Evolutionary conservation across 1,140 invertebrate genomes (phyloP).

Genomic region (Tribolium madens): DNA sequence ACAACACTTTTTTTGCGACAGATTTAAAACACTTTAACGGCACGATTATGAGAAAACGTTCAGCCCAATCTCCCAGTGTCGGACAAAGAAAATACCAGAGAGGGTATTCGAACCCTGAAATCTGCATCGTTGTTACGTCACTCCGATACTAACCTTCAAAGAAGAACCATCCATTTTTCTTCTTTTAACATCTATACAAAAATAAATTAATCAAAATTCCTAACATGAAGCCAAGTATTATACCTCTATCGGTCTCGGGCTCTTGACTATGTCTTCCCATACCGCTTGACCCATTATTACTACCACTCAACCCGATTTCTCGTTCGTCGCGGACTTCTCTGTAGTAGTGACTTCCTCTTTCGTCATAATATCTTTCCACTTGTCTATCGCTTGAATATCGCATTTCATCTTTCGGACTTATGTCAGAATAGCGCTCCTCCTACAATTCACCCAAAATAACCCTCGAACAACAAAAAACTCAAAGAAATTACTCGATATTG

Average conservation of each 20-base stretch:
- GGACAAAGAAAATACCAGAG: constrained; percentile 40
- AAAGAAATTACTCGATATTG: constrained; percentile 61
- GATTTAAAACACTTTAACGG: constrained; percentile 23
- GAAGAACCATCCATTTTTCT: constrained; percentile 80
- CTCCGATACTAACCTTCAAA: constrained; percentile 82
- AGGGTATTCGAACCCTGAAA: constrained; percentile 54
- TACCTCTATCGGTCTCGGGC: constrained; percentile 64
- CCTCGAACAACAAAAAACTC: constrained; percentile 21
- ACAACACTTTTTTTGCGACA: constrained; percentile 20
- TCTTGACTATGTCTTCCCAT: constrained; percentile 61
- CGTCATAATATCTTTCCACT: constrained; percentile 63
- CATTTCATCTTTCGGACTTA: constrained; percentile 63
- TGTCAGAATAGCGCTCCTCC: constrained; percentile 67
- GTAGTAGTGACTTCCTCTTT: constrained; percentile 64
- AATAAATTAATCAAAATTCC: constrained; percentile 14
- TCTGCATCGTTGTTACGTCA: constrained; percentile 67
- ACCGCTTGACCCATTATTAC: constrained; percentile 53
- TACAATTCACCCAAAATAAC: constrained; percentile 53
- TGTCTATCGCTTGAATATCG: constrained; percentile 59
- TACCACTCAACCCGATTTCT: constrained; percentile 54
- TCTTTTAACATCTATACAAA: constrained; percentile 77
- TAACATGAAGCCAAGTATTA: not conserved
- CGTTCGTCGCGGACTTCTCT: constrained; percentile 63
- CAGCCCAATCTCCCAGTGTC: constrained; percentile 65
- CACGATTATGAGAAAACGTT: constrained; percentile 44